These are phyloP conservation scores for Botrylloides violaceus DNA, from an alignment of 23 tunicate genomes.

Conservation along the genomic window DNA sequence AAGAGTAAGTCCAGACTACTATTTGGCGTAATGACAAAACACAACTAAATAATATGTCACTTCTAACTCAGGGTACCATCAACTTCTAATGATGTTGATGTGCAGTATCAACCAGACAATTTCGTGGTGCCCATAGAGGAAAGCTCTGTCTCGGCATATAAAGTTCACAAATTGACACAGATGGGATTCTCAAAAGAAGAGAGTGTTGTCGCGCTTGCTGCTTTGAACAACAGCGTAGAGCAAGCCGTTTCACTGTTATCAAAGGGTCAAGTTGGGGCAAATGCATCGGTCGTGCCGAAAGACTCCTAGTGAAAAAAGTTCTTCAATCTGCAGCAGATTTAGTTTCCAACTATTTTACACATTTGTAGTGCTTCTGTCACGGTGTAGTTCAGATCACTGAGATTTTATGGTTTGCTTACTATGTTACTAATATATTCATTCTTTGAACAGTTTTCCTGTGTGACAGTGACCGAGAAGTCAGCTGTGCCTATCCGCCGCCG, in stretches of 20 bases:
- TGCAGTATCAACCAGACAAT: conserved; percentile 4
- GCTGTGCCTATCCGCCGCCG: too few species aligned
- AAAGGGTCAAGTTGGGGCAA: conserved; percentile 4
- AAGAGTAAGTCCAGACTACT: neutral
- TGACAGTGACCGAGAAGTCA: too few species aligned
- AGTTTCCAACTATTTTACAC: too few species aligned
- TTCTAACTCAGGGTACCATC: too few species aligned
- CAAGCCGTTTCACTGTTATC: conserved; percentile 12
- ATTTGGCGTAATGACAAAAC: neutral
- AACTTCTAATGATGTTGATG: too few species aligned
- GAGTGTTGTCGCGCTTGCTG: conserved; percentile 18
- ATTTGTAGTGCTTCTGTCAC: too few species aligned
- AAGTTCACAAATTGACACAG: neutral
- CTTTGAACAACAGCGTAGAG: conserved; percentile 10
- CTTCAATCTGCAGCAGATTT: too few species aligned
- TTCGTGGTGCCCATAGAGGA: conserved; percentile 11
- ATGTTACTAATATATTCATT: too few species aligned
- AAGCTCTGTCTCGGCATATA: conserved; percentile 12
- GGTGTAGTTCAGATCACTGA: too few species aligned
- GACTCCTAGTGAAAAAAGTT: too few species aligned
- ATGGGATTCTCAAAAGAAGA: conserved; percentile 22
- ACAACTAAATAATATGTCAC: neutral
- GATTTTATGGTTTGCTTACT: too few species aligned
- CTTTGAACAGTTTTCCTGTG: too few species aligned
- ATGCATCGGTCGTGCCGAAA: conserved; percentile 10